Conservation (phyloP, 2,797 vertebrate genomes). For the Petrocephalus schoutedeni region DNA sequence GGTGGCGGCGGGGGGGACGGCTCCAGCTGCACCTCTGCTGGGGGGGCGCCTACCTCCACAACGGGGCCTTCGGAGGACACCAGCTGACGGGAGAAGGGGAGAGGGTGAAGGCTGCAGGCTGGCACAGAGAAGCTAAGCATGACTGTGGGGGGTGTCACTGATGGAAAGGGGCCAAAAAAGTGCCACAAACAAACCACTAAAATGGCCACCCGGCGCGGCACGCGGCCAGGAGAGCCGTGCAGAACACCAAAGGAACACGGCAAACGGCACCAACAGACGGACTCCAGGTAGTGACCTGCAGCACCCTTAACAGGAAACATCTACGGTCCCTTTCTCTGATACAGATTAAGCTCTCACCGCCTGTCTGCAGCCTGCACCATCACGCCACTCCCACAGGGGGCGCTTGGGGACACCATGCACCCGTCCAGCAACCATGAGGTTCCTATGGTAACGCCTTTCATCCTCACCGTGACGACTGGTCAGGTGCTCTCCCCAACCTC, state of each 20-base stretch:
- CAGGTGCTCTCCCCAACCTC: background rate
- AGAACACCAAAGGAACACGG: too few species aligned
- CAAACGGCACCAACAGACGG: too few species aligned
- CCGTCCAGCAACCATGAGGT: background rate
- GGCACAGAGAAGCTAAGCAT: background rate
- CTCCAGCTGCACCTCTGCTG: slow-evolving; percentile 47
- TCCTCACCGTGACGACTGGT: background rate
- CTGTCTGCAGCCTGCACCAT: background rate
- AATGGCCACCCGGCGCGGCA: too few species aligned
- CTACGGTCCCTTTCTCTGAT: background rate
- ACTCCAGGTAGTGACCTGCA: background rate
- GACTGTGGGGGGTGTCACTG: too few species aligned
- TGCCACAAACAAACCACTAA: too few species aligned
- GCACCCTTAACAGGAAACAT: background rate
- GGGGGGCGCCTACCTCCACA: slow-evolving; percentile 47
- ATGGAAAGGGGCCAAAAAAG: too few species aligned
- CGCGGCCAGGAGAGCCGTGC: too few species aligned
- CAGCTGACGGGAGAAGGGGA: slow-evolving; percentile 56
- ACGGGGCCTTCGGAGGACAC: slow-evolving; percentile 76
- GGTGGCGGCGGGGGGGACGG: slow-evolving; percentile 58
- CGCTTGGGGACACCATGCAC: background rate
- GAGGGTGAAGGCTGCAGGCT: background rate
- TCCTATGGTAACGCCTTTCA: background rate
- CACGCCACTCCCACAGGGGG: background rate
- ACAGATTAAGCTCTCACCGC: background rate